These are phyloP conservation scores for Spheniscus humboldti DNA, from an alignment of 2,797 vertebrate species.

Conservation along the genomic window DNA sequence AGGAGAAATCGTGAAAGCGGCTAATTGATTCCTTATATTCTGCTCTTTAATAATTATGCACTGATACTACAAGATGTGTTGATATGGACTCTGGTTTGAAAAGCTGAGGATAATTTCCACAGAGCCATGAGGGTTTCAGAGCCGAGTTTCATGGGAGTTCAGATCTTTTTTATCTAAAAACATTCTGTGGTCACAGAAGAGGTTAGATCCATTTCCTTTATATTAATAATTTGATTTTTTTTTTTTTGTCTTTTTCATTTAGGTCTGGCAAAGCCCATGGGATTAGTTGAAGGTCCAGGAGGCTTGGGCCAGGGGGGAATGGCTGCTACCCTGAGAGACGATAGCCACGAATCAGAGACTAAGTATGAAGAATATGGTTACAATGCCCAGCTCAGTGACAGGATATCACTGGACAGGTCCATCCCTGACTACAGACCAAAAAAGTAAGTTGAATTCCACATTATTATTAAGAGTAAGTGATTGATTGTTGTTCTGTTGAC, in stretches of 20 bases:
- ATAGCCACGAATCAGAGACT: slow-evolving; percentile 85
- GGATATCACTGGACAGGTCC: slow-evolving; percentile 94
- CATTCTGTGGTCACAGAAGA: not conserved
- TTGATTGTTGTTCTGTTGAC: not conserved
- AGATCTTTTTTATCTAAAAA: not conserved
- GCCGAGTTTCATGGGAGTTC: not conserved
- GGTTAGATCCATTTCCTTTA: not conserved
- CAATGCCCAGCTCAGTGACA: slow-evolving; percentile 95
- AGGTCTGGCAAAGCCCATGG: slow-evolving; percentile 96
- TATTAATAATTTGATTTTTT: not conserved
- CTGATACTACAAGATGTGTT: not conserved
- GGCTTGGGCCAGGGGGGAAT: slow-evolving; percentile 93
- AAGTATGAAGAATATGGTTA: slow-evolving; percentile 96
- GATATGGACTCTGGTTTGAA: not conserved
- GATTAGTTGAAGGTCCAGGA: slow-evolving; percentile 94
- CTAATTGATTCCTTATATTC: slow-evolving; percentile 12
- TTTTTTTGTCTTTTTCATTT: not conserved
- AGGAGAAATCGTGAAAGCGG: not conserved
- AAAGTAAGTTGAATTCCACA: slow-evolving; percentile 77
- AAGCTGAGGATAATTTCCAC: not conserved
- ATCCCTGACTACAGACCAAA: slow-evolving; percentile 97
- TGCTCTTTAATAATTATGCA: not conserved
- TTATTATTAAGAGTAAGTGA: not conserved
- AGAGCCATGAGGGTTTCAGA: not conserved
- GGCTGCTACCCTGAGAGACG: slow-evolving; percentile 88